These are phyloP conservation scores for Micropoecilia bifurca DNA, from an alignment of 2,797 vertebrate genomes.

Conservation along the genomic window DNA sequence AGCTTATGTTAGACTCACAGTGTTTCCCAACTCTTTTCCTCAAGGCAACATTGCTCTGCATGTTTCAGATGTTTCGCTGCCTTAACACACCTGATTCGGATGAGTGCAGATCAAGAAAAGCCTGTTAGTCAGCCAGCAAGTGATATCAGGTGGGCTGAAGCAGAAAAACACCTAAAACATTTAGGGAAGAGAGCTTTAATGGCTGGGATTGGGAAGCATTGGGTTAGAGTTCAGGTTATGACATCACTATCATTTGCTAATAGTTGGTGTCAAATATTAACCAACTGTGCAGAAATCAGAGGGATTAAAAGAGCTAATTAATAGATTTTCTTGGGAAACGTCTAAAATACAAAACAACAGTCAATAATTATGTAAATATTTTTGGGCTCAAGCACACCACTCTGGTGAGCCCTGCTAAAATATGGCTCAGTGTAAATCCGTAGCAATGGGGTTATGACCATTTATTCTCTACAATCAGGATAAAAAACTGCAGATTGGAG, in stretches of 20 bases:
- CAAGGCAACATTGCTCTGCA: background rate
- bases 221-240: background rate
- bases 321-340: background rate
- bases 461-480: background rate
- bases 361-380: background rate
- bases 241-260: background rate
- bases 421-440: background rate
- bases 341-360: background rate
- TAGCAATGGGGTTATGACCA: background rate
- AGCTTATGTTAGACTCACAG: background rate
- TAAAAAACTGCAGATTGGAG: background rate
- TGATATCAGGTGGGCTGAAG: no score
- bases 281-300: background rate
- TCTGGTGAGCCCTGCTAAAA: background rate
- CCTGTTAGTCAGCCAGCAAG: background rate
- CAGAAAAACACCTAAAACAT: background rate
- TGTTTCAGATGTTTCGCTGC: background rate
- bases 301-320: background rate
- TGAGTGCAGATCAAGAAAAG: background rate
- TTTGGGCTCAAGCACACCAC: background rate
- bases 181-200: no score
- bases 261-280: background rate
- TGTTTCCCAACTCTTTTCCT: background rate
- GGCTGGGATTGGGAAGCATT: no score
- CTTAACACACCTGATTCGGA: no score